Percentiles rank a stretch among this genome's conserved stretches.
Evolutionary conservation across 2,113 vertebrate species (phyloP).

Genomic region (Malurus elegans): DNA sequence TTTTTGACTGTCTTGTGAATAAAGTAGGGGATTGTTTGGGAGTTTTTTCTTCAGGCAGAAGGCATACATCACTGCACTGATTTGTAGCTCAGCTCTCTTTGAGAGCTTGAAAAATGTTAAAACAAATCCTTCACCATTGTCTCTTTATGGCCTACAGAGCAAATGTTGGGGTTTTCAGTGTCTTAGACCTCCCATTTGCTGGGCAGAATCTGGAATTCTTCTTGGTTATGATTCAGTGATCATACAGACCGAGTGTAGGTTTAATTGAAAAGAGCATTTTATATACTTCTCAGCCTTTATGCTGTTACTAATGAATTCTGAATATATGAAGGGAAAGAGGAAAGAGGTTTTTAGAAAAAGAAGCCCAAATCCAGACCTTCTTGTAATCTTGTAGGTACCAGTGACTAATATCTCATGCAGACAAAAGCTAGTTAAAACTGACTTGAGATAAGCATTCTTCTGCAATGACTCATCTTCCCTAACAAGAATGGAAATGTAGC

Average conservation of each 20-base stretch:
- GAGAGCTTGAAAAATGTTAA: constrained; percentile 54
- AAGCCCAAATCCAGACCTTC: constrained; percentile 27
- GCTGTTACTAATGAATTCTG: constrained; percentile 38
- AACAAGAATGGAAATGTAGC: constrained; percentile 69
- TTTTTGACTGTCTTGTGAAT: background rate
- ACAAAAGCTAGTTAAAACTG: constrained; percentile 73
- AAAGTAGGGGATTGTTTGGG: background rate
- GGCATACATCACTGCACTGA: constrained; percentile 9
- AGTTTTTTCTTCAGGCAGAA: background rate
- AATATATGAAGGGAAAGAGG: constrained; percentile 47
- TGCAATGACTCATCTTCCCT: constrained; percentile 71
- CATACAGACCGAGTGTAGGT: constrained; percentile 67
- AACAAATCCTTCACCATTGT: constrained; percentile 70
- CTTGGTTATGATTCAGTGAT: constrained; percentile 79
- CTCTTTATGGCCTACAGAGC: constrained; percentile 46
- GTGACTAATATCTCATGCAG: constrained; percentile 59
- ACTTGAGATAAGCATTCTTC: constrained; percentile 71
- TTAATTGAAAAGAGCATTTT: constrained; percentile 48
- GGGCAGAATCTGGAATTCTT: constrained; percentile 43
- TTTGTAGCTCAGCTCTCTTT: constrained; percentile 33
- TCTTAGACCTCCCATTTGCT: constrained; percentile 50
- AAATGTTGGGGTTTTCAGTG: constrained; percentile 51
- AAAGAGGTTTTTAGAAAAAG: constrained; percentile 26
- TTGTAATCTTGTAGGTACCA: constrained; percentile 40
- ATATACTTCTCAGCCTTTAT: constrained; percentile 28